Conservation (phyloP, 2,888 invertebrate species). For the Pterostichus madidus region DNA sequence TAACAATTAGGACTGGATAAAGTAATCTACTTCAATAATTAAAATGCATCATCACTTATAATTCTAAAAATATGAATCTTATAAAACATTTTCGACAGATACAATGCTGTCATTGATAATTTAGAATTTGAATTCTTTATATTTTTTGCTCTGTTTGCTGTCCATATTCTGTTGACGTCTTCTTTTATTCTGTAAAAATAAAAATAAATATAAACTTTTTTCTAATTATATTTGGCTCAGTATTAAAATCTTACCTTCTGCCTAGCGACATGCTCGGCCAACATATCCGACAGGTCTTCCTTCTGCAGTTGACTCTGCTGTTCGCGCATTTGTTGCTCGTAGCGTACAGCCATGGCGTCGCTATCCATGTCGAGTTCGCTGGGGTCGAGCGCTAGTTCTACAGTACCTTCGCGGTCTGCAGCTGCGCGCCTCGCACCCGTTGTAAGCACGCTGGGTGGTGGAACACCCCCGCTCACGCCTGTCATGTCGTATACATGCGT, state of each 20-base stretch:
- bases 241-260: slow-evolving; percentile 86
- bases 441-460: slow-evolving; percentile 75
- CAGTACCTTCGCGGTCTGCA: slow-evolving; percentile 83
- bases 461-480: slow-evolving; percentile 81
- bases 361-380: slow-evolving; percentile 98
- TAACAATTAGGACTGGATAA: background rate
- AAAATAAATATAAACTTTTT: slow-evolving; percentile 64
- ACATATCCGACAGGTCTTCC: slow-evolving; percentile 98
- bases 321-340: slow-evolving; percentile 97
- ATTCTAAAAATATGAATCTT: slow-evolving; percentile 17
- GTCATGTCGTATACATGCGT: slow-evolving; percentile 98
- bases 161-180: slow-evolving; percentile 95
- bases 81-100: background rate
- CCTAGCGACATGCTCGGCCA: slow-evolving; percentile 98
- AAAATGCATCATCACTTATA: slow-evolving; percentile 31
- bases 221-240: too few species aligned
- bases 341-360: slow-evolving; percentile 96
- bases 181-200: slow-evolving; percentile 89
- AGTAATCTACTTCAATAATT: slow-evolving; percentile 5
- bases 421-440: slow-evolving; percentile 71
- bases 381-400: slow-evolving; percentile 97
- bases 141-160: slow-evolving; percentile 95
- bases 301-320: slow-evolving; percentile 92
- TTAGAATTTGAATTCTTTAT: slow-evolving; percentile 99
- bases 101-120: too few species aligned